Evolutionary conservation across 2,113 vertebrate species (phyloP), one percentile per base, ranked within the genome.

Genomic region (Marmota flaviventris): DNA sequence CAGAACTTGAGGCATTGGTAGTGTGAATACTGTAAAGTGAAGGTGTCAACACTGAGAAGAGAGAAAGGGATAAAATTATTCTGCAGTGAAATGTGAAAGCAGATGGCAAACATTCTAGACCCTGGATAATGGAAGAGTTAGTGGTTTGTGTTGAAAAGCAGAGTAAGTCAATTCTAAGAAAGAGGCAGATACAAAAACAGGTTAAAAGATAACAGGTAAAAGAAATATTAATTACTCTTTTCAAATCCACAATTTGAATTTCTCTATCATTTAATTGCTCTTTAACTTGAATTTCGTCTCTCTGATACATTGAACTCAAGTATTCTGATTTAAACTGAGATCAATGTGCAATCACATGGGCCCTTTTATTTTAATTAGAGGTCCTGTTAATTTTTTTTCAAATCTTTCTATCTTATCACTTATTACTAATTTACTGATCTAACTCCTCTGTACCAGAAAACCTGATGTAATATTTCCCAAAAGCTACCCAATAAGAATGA

Each of bases 291-390:
- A 87, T n/a, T 45, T 42, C 22, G 13, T 70, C 32, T 32, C 48
- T 92, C 53, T 17, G 29, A 56, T 13, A 58, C 8, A 58, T 32
- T 87, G 32, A 37, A 48, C 34, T 70, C 29, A 4, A 61, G 72
- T n/a, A 58, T 48, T 94, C 25, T 85, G n/a, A 76, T 89, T 93
- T 85, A 92, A 92, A 89, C 14, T 85, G 73, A 92, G 56, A 79
- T 79, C 42, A 39, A 51, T 32, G 32, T 90, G 32, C 70, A 96
- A 95, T 79, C 91, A 61, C 51, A 56, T 76, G n/a, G 45, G 88
- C 45, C 29, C n/a, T 76, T 53, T 88, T n/a, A 90, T 90, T 22
- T 90, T 89, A 67, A 92, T 29, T 67, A 93, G 81, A 79, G 13
- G 42, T 12, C 16, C 37, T 63, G 8, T 16, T 69, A 37, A 53